Conservation (phyloP, 1,140 invertebrate genomes). For the Drosophila pandora region DNA sequence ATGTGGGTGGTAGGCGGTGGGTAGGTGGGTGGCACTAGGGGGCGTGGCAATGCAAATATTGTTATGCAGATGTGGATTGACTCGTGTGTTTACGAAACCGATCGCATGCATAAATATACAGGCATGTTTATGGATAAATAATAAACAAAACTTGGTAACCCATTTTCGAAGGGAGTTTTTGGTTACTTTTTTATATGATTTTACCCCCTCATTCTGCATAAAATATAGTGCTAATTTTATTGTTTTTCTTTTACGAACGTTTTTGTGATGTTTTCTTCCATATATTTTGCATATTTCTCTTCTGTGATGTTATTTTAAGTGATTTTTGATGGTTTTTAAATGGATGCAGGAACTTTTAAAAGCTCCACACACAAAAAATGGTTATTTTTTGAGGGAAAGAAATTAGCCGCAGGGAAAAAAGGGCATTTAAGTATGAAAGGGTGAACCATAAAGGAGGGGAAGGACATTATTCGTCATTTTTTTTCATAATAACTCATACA, state of each 20-base stretch:
- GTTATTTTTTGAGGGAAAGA: background rate
- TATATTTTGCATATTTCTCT: background rate
- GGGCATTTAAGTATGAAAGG: background rate
- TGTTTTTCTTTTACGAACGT: background rate
- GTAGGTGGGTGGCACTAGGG: background rate
- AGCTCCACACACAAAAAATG: background rate
- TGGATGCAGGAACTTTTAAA: background rate
- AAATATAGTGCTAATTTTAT: background rate
- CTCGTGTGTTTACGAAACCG: constrained; percentile 25
- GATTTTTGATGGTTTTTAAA: constrained; percentile 8
- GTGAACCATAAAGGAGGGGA: too few relatives aligned
- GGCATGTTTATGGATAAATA: constrained; percentile 27
- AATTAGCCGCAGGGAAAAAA: background rate
- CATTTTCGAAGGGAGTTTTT: background rate
- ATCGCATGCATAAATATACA: constrained; percentile 29
- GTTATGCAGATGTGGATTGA: constrained; percentile 14
- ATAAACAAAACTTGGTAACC: constrained; percentile 4
- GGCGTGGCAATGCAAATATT: constrained; percentile 21
- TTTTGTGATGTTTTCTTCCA: constrained; percentile 16
- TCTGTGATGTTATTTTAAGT: constrained; percentile 1
- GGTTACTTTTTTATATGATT: background rate
- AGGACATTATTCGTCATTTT: too few relatives aligned
- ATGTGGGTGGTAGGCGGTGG: too few relatives aligned
- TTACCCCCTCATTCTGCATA: background rate
- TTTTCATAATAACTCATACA: too few relatives aligned